Evolutionary conservation across 1,140 invertebrate genomes (phyloP).

Genomic region (Samia ricini): DNA sequence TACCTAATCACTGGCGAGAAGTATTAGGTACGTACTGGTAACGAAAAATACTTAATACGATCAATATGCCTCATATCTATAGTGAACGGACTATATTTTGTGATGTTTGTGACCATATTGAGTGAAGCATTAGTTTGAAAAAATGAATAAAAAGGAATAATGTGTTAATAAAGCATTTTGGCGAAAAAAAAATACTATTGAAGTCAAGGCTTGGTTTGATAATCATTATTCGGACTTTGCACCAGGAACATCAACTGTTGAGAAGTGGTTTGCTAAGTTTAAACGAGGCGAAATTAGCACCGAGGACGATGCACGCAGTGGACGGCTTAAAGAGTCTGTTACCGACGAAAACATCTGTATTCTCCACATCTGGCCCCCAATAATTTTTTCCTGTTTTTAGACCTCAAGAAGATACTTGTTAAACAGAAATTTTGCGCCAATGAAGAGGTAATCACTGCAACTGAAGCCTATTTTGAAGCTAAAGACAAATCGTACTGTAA

Average conservation of each 20-base stretch:
- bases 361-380: constrained; percentile 13
- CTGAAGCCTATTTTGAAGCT: constrained; percentile 17
- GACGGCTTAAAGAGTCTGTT: constrained; percentile 22
- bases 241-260: constrained; percentile 19
- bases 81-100: no score
- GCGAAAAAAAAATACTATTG: background rate
- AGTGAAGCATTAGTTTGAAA: constrained; percentile 13
- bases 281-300: constrained; percentile 38
- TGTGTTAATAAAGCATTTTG: background rate
- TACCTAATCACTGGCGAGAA: no score
- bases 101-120: no score
- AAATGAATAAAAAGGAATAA: no score
- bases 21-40: no score
- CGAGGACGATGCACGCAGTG: constrained; percentile 28
- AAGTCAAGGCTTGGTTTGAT: constrained; percentile 1
- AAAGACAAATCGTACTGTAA: constrained; percentile 9
- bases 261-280: constrained; percentile 41
- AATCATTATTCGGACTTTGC: constrained; percentile 10
- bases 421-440: constrained; percentile 17
- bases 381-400: constrained; percentile 19
- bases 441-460: constrained; percentile 23
- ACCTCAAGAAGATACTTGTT: constrained; percentile 25
- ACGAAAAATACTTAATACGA: no score
- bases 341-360: constrained; percentile 2
- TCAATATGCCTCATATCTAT: no score